Base-by-base conservation (phyloP, 2,113 vertebrate species). In the Platycercus adscitus region DNA sequence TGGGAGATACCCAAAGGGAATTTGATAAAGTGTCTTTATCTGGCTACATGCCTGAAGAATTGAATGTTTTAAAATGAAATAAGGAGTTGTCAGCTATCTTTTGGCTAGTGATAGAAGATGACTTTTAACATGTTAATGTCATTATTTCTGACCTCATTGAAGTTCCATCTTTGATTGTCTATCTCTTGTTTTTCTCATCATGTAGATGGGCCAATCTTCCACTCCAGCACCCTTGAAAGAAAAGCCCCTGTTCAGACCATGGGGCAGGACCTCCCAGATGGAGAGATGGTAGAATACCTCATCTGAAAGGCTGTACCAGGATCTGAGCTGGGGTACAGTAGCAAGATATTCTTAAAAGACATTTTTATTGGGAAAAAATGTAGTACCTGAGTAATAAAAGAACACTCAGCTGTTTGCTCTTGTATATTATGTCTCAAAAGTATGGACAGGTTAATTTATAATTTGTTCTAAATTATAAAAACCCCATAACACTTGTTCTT, bases 241-340 rank as follows among this genome's bases (percentile, higher is more conserved):
- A 98, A 98, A 97, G 87, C 96, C 77, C 95, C 98, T 66, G 81
- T 97, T 96, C 98, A 98, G 79, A 93, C 95, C 69, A 56, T 98
- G 96, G 97, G 97, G 94, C 98, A 98, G 96, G 98, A 98, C 94
- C 95, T 97, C 92, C 97, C 97, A 68, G 98, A 98, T 79, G 97
- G 97, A 60, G 98, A 98, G 95, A 97, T 98, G 97, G 98, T 98
- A 97, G 98, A 98, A 97, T 98, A 98, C 98, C 98, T 98, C 97
- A 98, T 98, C 97, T 98, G 96, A 98, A 92, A 25, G 58, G 80
- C 88, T 43, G 72, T 77, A 20, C 93, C 70, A 58, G 83, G 83
- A 96, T 81, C 65, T 95, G 60, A 97, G 95, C 95, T 98, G 86
- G 86, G 75, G 93, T 64, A 68, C 82, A 93, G 81, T 90, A 97